phyloP scores from a whole-genome alignment of 2,113 vertebrate genomes.

The Limanda limanda region DNA sequence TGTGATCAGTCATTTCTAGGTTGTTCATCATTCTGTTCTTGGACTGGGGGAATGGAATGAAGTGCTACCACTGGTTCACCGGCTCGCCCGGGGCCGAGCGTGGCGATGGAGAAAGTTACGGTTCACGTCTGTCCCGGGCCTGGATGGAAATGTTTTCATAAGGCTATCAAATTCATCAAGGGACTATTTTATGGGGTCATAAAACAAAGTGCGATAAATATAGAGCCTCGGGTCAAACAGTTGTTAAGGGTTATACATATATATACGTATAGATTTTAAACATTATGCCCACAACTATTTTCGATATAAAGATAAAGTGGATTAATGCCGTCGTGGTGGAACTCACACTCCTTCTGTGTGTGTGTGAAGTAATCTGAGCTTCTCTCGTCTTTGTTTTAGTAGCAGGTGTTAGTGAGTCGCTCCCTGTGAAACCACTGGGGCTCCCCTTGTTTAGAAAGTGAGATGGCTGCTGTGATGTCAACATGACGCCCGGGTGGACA shows the following conservation, averaged over 20 bases:
- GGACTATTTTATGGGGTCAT: slow-evolving; percentile 72
- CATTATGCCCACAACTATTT: neutral
- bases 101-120: slow-evolving; percentile 52
- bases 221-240: slow-evolving; percentile 65
- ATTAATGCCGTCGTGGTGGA: neutral
- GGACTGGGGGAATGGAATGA: slow-evolving; percentile 22
- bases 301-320: too few relatives aligned
- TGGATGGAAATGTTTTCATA: slow-evolving; percentile 79
- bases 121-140: slow-evolving; percentile 47
- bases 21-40: neutral
- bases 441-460: neutral
- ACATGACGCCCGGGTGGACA: neutral
- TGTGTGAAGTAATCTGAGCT: neutral
- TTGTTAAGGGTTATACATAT: slow-evolving; percentile 35
- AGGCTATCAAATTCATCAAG: slow-evolving; percentile 78
- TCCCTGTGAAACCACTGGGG: too few relatives aligned
- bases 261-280: slow-evolving; percentile 1
- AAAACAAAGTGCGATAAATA: slow-evolving; percentile 78
- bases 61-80: slow-evolving; percentile 45
- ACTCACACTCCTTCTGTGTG: neutral
- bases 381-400: too few relatives aligned
- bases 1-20: neutral
- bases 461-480: neutral
- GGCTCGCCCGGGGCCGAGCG: slow-evolving; percentile 44
- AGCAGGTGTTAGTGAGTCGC: neutral